Evolutionary conservation across 2,888 invertebrate genomes (phyloP).

Genomic region (Agrochola litura): DNA sequence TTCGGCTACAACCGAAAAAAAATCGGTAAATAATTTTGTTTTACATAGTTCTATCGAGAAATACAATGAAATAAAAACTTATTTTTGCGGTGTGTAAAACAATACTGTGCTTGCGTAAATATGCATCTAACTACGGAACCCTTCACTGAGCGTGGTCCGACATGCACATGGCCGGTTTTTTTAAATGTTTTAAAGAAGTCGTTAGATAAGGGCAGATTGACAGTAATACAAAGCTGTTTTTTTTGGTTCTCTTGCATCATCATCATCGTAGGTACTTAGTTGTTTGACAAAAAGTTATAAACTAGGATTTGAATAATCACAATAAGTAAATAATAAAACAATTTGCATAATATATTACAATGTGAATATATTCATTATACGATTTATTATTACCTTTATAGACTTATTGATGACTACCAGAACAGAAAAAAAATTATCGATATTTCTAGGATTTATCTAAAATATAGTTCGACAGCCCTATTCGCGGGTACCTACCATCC

Average conservation of each 20-base stretch:
- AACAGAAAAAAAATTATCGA: not conserved
- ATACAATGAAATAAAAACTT: not conserved
- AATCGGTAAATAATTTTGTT: too few relatives aligned
- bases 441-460: not conserved
- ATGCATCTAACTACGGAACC: not conserved
- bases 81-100: not conserved
- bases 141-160: not conserved
- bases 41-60: not conserved
- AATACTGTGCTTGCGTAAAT: not conserved
- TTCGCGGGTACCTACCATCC: constrained; percentile 40
- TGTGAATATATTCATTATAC: not conserved
- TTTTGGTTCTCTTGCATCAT: not conserved
- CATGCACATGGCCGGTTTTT: not conserved
- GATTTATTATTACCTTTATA: not conserved
- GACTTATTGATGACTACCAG: too few relatives aligned
- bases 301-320: constrained; percentile 4
- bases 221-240: not conserved
- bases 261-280: not conserved
- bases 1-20: not conserved
- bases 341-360: not conserved
- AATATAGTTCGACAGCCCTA: constrained; percentile 50
- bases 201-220: not conserved
- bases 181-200: not conserved
- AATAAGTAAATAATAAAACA: not conserved
- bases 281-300: not conserved